Conservation (phyloP, 2,113 vertebrate species). For the Limnothrissa miodon region DNA sequence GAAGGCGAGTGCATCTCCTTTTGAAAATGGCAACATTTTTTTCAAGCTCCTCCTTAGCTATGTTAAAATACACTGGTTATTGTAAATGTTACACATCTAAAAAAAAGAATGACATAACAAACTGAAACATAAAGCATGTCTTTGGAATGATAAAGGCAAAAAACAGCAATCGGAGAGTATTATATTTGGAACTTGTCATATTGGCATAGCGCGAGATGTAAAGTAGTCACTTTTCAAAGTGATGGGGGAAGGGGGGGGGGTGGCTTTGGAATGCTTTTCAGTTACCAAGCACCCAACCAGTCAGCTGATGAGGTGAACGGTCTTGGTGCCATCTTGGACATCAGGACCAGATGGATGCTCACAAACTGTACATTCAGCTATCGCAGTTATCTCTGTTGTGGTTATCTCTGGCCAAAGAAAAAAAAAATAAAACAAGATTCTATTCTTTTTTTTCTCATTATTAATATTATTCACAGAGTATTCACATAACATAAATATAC, state of each 20-base stretch:
- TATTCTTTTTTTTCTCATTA: not conserved
- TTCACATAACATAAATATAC: slow-evolving; percentile 76
- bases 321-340: not conserved
- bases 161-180: slow-evolving; percentile 35
- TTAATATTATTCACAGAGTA: slow-evolving; percentile 72
- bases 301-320: slow-evolving; percentile 6
- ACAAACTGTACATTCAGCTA: slow-evolving; percentile 3
- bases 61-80: slow-evolving; percentile 45
- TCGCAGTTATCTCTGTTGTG: slow-evolving; percentile 2
- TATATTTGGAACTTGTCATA: not conserved
- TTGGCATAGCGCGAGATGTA: not conserved
- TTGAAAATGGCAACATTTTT: slow-evolving; percentile 66
- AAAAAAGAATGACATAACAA: slow-evolving; percentile 37
- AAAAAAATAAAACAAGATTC: not conserved
- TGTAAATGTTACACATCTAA: slow-evolving; percentile 16
- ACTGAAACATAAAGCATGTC: slow-evolving; percentile 38
- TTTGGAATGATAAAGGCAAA: slow-evolving; percentile 37
- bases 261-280: not conserved
- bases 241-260: not conserved
- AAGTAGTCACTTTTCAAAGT: not conserved
- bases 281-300: slow-evolving; percentile 15
- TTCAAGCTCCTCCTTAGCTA: slow-evolving; percentile 46
- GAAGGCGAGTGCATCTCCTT: slow-evolving; percentile 38
- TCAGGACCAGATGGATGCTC: slow-evolving; percentile 4
- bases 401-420: not conserved